phyloP scores from a whole-genome alignment of 2,888 invertebrate genomes.

The Drosophila tripunctata region DNA sequence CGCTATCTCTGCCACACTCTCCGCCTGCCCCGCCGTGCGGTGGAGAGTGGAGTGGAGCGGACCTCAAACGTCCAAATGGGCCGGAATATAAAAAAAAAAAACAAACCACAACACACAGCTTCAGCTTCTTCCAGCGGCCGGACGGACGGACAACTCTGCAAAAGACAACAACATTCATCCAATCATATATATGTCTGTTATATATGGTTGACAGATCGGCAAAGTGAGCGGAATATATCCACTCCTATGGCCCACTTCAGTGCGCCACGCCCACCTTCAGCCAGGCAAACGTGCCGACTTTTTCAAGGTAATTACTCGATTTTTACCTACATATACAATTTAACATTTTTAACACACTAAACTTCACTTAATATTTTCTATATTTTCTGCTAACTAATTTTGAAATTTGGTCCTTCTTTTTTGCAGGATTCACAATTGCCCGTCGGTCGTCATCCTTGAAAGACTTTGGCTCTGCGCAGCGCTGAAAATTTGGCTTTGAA shows the following conservation, averaged over 20 bases:
- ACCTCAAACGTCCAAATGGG: background rate
- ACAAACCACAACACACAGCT: too few relatives aligned
- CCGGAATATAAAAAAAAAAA: too few relatives aligned
- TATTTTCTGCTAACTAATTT: slow-evolving; percentile 1
- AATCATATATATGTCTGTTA: background rate
- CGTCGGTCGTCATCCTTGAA: slow-evolving; percentile 44
- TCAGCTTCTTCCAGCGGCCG: background rate
- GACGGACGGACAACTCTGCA: slow-evolving; percentile 1
- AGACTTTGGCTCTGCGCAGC: slow-evolving; percentile 37
- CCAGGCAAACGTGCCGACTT: slow-evolving; percentile 47
- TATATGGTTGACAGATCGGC: slow-evolving; percentile 2
- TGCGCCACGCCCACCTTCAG: slow-evolving; percentile 52
- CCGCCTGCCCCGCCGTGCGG: background rate
- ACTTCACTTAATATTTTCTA: background rate
- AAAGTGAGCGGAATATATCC: background rate
- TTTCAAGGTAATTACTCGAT: slow-evolving; percentile 64
- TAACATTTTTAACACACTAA: too few relatives aligned
- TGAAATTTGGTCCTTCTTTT: background rate
- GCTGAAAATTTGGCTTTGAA: slow-evolving; percentile 30
- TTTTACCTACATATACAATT: background rate
- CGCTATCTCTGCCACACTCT: background rate
- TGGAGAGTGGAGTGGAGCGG: background rate
- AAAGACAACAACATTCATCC: slow-evolving; percentile 1
- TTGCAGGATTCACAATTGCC: slow-evolving; percentile 37
- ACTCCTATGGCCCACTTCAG: slow-evolving; percentile 8